Base-by-base conservation (phyloP, 2,888 invertebrate genomes). In the Timandra comae region DNA sequence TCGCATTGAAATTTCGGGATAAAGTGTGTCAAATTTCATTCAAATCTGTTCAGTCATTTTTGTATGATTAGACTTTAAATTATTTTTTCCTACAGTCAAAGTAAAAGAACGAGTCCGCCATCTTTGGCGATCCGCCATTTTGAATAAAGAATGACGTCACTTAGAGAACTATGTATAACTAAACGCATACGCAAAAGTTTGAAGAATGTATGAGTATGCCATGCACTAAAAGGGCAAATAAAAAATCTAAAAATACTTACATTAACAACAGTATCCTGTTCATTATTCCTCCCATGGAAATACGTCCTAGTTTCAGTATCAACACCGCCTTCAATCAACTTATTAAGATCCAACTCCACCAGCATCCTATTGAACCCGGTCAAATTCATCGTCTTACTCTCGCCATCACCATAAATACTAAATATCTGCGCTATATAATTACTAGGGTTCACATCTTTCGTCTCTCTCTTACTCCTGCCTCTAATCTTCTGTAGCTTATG, bases 301-400 rank as follows among this genome's bases (percentile, higher is more conserved):
- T 71, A 68, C 1, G 51, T 52, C 16, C 62, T 4, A 2, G 7
- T 24, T 12, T 69, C 69, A 7, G 35, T 60, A 43, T 49, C 73
- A 41, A 64, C 62, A 0, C 81, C 77, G 8, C 86, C 85, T 7
- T 74, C 66, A 11, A 88, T 63, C 42, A 90, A 63, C 38, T 85
- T 84, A 33, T 84, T 68, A 2, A 92, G 70, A 9, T 89, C 88
- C 44, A 92, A 56, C 25, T 85, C 88, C 30, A 81, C 75, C 6
- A 94, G 75, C 79, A 94, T 87, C 31, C 74, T 88, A 44, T 91
- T 90, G 52, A 94, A 93, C n/a, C 91, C 91, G 3, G 88, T 88
- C 46, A 87, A 48, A 55, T 87, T 86, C 77, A 93, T 88, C n/a
- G 90, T 90, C 74, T 91, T 87, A 7, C 35, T 36, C 2, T 33